Evolutionary conservation across 2,888 invertebrate species (phyloP).

Genomic region (Ectemnius cavifrons): DNA sequence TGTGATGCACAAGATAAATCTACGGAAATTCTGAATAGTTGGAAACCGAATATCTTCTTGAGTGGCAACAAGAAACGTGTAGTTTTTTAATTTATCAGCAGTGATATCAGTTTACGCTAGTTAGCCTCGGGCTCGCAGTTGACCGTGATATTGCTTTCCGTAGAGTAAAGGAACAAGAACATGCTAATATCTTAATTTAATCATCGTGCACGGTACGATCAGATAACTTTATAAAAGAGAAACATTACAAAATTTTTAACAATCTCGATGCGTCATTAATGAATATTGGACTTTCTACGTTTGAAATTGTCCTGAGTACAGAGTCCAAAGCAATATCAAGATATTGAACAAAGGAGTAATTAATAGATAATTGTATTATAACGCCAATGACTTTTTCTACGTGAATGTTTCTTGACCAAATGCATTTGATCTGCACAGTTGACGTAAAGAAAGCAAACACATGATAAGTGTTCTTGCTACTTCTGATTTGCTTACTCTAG

Average conservation of each 20-base stretch:
- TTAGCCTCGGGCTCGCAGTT: constrained; percentile 31
- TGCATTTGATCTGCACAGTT: too few species aligned
- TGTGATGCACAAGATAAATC: neutral
- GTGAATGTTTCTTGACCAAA: too few species aligned
- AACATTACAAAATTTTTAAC: too few species aligned
- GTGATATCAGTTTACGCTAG: neutral
- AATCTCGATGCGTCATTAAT: too few species aligned
- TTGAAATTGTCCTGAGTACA: too few species aligned
- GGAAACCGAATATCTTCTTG: neutral
- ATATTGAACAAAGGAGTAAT: too few species aligned
- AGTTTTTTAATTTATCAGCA: neutral
- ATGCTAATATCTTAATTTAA: constrained; percentile 11
- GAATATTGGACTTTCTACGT: too few species aligned
- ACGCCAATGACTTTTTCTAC: too few species aligned
- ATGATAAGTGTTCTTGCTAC: constrained; percentile 62
- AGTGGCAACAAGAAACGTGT: neutral
- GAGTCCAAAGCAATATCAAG: too few species aligned
- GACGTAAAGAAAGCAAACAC: constrained; percentile 34
- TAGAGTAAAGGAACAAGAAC: constrained; percentile 1
- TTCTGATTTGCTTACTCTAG: constrained; percentile 66
- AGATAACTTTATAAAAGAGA: neutral
- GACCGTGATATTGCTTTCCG: constrained; percentile 23
- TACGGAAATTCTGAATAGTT: neutral
- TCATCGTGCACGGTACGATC: neutral
- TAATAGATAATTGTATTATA: too few species aligned